Conservation (phyloP, 2,113 vertebrate species). For the Origma solitaria region DNA sequence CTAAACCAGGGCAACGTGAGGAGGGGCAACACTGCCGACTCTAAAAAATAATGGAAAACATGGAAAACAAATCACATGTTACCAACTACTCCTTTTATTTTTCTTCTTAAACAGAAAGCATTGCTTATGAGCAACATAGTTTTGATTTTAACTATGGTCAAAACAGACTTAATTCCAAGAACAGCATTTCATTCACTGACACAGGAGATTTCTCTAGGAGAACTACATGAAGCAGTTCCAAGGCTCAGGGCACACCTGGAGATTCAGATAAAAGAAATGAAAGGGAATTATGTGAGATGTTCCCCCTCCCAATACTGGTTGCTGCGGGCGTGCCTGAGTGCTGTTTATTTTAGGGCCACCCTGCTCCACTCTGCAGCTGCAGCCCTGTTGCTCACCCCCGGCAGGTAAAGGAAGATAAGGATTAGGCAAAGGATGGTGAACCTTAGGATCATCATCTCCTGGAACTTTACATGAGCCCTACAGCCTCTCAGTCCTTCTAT, state of each 20-base stretch:
- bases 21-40: neutral
- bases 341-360: neutral
- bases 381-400: neutral
- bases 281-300: neutral
- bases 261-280: neutral
- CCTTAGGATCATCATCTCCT: neutral
- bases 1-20: neutral
- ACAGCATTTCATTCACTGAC: neutral
- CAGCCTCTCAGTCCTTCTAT: neutral
- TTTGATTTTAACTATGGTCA: neutral
- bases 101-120: neutral
- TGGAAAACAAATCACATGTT: neutral
- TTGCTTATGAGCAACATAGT: neutral
- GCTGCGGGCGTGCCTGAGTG: neutral
- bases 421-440: neutral
- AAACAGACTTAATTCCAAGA: neutral
- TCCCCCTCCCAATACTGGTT: neutral
- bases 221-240: neutral
- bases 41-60: neutral
- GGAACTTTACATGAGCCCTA: neutral
- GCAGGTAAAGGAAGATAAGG: neutral
- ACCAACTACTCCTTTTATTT: neutral
- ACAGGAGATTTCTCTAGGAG: neutral
- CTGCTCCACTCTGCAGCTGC: neutral
- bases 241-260: neutral